Evolutionary conservation across 2,797 vertebrate genomes (phyloP).

Genomic region (Phrynocephalus forsythii): DNA sequence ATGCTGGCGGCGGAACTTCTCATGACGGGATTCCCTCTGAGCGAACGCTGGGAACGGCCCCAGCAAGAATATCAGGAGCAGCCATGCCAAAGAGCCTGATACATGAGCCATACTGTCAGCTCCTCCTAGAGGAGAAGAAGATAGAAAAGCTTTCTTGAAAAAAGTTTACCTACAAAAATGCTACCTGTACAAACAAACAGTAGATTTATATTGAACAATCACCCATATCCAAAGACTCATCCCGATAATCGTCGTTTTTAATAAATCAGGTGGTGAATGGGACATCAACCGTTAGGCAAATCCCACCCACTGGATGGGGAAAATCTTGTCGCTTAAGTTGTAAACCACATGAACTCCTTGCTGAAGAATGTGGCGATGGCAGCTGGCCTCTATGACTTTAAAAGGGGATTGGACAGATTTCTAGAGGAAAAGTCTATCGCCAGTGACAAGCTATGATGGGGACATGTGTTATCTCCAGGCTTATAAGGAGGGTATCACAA

Average conservation of each 20-base stretch:
- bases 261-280: not conserved
- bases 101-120: not conserved
- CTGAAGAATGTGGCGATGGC: no score
- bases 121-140: not conserved
- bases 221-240: not conserved
- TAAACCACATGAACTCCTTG: no score
- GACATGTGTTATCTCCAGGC: no score
- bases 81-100: not conserved
- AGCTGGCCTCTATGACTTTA: no score
- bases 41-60: not conserved
- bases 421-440: no score
- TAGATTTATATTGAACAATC: not conserved
- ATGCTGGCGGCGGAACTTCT: conserved; percentile 57
- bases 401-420: no score
- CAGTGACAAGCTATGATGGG: no score
- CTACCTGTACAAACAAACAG: no score
- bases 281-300: no score
- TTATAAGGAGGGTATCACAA: no score
- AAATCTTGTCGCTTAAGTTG: no score
- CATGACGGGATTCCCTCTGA: conserved; percentile 44
- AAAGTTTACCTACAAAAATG: not conserved
- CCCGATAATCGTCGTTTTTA: not conserved
- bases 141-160: not conserved
- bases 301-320: no score
- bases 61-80: conserved; percentile 12